Evolutionary conservation across 2,888 invertebrate genomes (phyloP).

Genomic region (Apotomis betuletana): DNA sequence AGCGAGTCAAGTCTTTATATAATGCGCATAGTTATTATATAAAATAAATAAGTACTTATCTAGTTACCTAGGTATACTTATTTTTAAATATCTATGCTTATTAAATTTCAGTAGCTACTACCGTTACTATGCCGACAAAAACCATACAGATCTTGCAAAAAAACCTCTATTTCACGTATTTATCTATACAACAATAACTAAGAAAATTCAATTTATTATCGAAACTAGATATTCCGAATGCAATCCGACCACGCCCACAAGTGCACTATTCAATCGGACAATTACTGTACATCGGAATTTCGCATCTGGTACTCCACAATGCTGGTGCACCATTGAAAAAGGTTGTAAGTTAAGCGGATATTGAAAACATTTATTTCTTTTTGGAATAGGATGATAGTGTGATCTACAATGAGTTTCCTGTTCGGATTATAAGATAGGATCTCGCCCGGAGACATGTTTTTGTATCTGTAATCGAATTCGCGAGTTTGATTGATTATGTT

Average conservation of each 20-base stretch:
- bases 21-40: too few relatives aligned
- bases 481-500: slow-evolving; percentile 56
- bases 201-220: slow-evolving; percentile 58
- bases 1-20: too few relatives aligned
- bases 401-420: slow-evolving; percentile 73
- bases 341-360: background rate
- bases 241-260: slow-evolving; percentile 76
- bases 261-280: slow-evolving; percentile 62
- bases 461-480: slow-evolving; percentile 59
- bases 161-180: slow-evolving; percentile 24
- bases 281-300: slow-evolving; percentile 69
- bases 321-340: background rate
- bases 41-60: too few relatives aligned
- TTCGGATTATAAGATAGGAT: slow-evolving; percentile 80
- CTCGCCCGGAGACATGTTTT: slow-evolving; percentile 69
- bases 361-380: background rate
- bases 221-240: slow-evolving; percentile 61
- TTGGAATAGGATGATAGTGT: background rate
- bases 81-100: background rate
- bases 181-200: slow-evolving; percentile 49
- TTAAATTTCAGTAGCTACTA: background rate
- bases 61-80: too few relatives aligned
- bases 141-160: slow-evolving; percentile 1
- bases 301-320: slow-evolving; percentile 75
- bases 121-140: slow-evolving; percentile 5